Conservation (phyloP, 2,797 vertebrate genomes). For the Artibeus lituratus region DNA sequence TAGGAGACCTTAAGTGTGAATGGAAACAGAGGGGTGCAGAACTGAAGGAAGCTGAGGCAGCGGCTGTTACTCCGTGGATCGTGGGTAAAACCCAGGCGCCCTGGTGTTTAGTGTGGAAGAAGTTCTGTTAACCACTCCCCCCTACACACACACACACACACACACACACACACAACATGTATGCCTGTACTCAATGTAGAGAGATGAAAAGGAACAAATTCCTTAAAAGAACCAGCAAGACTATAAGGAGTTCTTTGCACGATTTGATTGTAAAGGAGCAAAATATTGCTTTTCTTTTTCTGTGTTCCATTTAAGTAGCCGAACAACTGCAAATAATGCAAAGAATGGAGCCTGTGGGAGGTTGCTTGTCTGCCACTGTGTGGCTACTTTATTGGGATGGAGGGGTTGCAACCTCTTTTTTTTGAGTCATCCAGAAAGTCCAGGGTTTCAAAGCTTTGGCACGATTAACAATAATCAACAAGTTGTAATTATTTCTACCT, state of each 20-base stretch:
- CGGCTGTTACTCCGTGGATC: not conserved
- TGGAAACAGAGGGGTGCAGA: not conserved
- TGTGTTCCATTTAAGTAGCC: not conserved
- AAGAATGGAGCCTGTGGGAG: not conserved
- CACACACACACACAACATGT: too few species aligned
- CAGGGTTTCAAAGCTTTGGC: constrained; percentile 59
- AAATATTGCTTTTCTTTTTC: not conserved
- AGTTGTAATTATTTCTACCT: constrained; percentile 62
- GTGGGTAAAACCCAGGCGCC: not conserved
- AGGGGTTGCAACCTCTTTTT: constrained; percentile 9
- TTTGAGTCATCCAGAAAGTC: constrained; percentile 65
- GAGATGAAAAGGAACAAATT: not conserved
- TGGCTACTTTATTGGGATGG: not conserved
- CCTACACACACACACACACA: not conserved
- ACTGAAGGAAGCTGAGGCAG: not conserved
- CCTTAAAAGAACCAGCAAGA: not conserved
- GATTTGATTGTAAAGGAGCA: not conserved
- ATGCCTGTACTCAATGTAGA: not conserved
- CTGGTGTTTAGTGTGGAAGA: not conserved
- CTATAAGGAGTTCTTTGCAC: not conserved
- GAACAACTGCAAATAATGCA: not conserved
- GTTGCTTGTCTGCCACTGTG: not conserved
- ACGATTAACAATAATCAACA: constrained; percentile 71
- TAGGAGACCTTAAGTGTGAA: not conserved
- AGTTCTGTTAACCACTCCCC: not conserved